phyloP scores from a whole-genome alignment of 2,113 vertebrate species.

The Emydocephalus ijimae region DNA sequence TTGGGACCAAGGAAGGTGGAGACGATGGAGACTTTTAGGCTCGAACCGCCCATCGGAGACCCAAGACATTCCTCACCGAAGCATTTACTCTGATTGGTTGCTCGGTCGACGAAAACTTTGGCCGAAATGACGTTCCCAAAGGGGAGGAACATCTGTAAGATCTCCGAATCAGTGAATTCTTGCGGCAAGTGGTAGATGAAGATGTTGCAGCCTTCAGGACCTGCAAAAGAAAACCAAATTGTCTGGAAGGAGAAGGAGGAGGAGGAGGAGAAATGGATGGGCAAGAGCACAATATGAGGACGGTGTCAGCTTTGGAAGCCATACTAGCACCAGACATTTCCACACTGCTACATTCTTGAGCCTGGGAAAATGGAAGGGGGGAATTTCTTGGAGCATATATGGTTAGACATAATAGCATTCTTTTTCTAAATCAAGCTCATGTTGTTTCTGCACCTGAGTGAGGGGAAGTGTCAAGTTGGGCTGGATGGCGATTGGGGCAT shows the following conservation, averaged over 20 bases:
- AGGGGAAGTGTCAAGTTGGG: too few relatives aligned
- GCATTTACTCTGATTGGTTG: slow-evolving; percentile 98
- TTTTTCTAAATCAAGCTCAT: too few relatives aligned
- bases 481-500: too few relatives aligned
- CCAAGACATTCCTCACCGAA: slow-evolving; percentile 78
- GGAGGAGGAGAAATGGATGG: neutral
- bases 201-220: slow-evolving; percentile 96
- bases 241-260: neutral
- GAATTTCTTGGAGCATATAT: too few relatives aligned
- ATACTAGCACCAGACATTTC: too few relatives aligned
- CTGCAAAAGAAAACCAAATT: slow-evolving; percentile 60
- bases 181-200: slow-evolving; percentile 99
- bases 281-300: too few relatives aligned
- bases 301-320: too few relatives aligned
- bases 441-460: too few relatives aligned
- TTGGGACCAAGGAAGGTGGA: neutral
- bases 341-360: too few relatives aligned
- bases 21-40: too few relatives aligned
- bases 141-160: slow-evolving; percentile 97
- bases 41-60: neutral
- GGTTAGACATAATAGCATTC: too few relatives aligned
- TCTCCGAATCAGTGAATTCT: slow-evolving; percentile 95
- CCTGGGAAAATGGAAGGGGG: too few relatives aligned
- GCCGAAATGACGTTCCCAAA: slow-evolving; percentile 97
- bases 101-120: slow-evolving; percentile 95